These are phyloP conservation scores for Apodemus speciosus DNA, from an alignment of 2,113 vertebrate species.

Conservation along the genomic window DNA sequence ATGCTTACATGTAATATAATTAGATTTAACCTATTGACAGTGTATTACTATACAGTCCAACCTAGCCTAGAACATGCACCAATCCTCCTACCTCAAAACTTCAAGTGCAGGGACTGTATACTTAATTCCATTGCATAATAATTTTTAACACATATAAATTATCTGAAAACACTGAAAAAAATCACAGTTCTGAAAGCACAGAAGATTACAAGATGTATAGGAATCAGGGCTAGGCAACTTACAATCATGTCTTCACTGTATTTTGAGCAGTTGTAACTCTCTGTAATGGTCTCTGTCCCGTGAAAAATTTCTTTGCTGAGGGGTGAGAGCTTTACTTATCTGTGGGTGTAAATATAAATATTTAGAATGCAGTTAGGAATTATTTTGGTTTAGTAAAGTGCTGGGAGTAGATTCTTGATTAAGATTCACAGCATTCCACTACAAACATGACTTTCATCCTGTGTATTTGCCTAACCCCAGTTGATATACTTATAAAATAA, in stretches of 20 bases:
- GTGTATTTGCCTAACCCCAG: not conserved
- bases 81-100: not conserved
- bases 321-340: not conserved
- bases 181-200: not conserved
- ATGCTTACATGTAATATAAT: not conserved
- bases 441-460: not conserved
- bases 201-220: not conserved
- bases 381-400: not conserved
- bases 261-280: not conserved
- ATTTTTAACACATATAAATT: not conserved
- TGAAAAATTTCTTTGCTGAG: not conserved
- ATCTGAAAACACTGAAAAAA: not conserved
- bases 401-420: not conserved
- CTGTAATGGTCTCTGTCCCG: not conserved
- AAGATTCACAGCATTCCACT: not conserved
- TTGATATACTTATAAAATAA: not conserved
- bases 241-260: not conserved
- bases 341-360: not conserved
- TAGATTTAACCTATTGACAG: not conserved
- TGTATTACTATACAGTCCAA: not conserved
- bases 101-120: not conserved
- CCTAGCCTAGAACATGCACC: not conserved
- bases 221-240: not conserved
- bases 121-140: too few species aligned
- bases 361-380: not conserved